Evolutionary conservation across 2,888 invertebrate genomes (phyloP), one percentile per base, ranked within the genome.

Genomic region (Amiota communis): DNA sequence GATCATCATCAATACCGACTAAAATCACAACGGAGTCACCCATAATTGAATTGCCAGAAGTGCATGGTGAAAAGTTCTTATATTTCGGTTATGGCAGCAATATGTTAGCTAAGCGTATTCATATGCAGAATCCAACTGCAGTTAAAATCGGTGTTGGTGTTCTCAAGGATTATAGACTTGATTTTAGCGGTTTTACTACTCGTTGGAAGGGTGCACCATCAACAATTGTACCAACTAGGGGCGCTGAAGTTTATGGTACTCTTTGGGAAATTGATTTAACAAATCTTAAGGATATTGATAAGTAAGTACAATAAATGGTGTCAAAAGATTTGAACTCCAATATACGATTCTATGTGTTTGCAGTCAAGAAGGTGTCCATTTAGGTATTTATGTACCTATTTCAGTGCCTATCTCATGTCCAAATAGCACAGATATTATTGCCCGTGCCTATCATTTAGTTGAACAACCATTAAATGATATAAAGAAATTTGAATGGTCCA

Each of bases 21-120:
- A 36, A 36, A 36, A 36, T 6, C 3, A 6, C 36, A 36, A 36
- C 36, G 36, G 36, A 36, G 0, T 36, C 2, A 4, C 36, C 36
- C 36, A 36, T 36, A 36, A 36, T 6, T 36, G 36, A 36, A 36
- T 36, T 81, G 59, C 76, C 77, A 6, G 84, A 81, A 68, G 74
- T 76, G 1, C 74, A 77, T 48, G 80, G 76, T 12, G 36, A 72
- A 1, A 83, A 74, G 46, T 96, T 96, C 87, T 89, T 94, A 53
- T 98, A 98, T 89, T 98, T 97, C 89, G 96, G 95, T 0, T 98
- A 95, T 87, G 97, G 97, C 1, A 97, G 97, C 88, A 98, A 98
- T 90, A 92, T 97, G 87, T 90, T 96, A 65, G 91, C 93, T 11
- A 93, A 93, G 87, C 91, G 97, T 82, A 94, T 98, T 79, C 95